Conservation (phyloP, 2,797 vertebrate species). For the Clarias pachynema region DNA sequence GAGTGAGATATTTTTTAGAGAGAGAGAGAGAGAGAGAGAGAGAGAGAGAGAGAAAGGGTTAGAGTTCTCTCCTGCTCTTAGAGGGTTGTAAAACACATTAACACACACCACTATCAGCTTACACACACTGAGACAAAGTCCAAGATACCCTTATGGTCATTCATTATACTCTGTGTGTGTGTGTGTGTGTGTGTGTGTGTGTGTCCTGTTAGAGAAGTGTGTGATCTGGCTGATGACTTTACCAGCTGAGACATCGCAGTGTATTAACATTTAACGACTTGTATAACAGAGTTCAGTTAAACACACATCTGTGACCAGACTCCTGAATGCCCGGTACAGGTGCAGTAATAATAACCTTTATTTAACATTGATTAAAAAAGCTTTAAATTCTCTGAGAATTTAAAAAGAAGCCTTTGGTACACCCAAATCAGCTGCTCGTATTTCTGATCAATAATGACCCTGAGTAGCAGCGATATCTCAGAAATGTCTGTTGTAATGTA, state of each 20-base stretch:
- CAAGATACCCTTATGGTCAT: constrained; percentile 34
- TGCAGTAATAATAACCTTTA: neutral
- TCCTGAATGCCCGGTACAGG: neutral
- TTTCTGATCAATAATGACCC: neutral
- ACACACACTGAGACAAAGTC: constrained; percentile 40
- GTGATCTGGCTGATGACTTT: constrained; percentile 42
- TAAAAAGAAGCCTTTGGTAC: neutral
- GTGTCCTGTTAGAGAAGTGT: neutral
- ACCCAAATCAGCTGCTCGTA: neutral
- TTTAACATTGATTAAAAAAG: neutral
- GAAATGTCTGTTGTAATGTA: neutral
- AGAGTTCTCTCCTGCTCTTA: neutral
- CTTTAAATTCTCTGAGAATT: neutral
- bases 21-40: too few species aligned
- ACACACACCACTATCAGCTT: constrained; percentile 23
- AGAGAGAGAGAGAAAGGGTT: neutral
- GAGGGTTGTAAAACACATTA: constrained; percentile 14
- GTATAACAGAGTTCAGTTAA: neutral
- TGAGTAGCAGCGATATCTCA: neutral
- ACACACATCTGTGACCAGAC: neutral
- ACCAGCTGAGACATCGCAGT: constrained; percentile 41
- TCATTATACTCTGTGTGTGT: constrained; percentile 12
- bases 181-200: neutral
- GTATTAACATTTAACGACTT: constrained; percentile 12
- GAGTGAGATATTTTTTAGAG: too few species aligned